A percentile compares a stretch with the other conserved stretches of the same genome.
Conservation (phyloP, 1,140 invertebrate species). For the Heliconius eleuchia region DNA sequence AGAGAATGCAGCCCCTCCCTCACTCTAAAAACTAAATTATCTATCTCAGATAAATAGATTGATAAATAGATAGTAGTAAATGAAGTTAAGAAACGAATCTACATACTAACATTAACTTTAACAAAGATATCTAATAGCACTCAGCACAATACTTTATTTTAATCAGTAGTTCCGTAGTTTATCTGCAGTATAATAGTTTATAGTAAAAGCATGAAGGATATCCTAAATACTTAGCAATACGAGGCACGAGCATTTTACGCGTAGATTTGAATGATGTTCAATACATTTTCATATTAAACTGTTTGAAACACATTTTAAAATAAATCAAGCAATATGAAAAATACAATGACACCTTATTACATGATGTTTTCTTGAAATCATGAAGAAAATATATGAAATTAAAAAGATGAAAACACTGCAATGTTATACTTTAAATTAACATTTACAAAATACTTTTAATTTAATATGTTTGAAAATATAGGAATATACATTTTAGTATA, state of each 20-base stretch:
- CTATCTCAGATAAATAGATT: not conserved
- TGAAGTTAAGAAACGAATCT: constrained; percentile 12
- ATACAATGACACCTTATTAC: not conserved
- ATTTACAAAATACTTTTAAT: not conserved
- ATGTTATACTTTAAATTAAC: not conserved
- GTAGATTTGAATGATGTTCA: constrained; percentile 28
- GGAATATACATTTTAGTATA: not conserved
- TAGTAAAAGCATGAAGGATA: constrained; percentile 38
- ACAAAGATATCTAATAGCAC: constrained; percentile 32
- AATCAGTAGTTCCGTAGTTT: constrained; percentile 38
- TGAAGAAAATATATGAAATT: not conserved
- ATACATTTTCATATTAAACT: constrained; percentile 10
- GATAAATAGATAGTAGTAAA: not conserved
- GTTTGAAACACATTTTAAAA: not conserved
- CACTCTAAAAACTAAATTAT: constrained; percentile 18
- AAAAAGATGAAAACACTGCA: not conserved
- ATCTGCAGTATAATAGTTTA: constrained; percentile 36
- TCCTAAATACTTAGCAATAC: constrained; percentile 32
- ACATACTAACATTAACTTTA: constrained; percentile 20
- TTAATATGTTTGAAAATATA: not conserved
- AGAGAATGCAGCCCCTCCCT: constrained; percentile 32
- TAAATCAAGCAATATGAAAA: not conserved
- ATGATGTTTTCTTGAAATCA: not conserved
- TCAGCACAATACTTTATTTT: constrained; percentile 37
- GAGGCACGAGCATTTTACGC: constrained; percentile 39